Percentiles rank a stretch among this genome's conserved stretches.
These are phyloP conservation scores for Micromesistius poutassou DNA, from an alignment of 2,797 vertebrate genomes.

Conservation along the genomic window DNA sequence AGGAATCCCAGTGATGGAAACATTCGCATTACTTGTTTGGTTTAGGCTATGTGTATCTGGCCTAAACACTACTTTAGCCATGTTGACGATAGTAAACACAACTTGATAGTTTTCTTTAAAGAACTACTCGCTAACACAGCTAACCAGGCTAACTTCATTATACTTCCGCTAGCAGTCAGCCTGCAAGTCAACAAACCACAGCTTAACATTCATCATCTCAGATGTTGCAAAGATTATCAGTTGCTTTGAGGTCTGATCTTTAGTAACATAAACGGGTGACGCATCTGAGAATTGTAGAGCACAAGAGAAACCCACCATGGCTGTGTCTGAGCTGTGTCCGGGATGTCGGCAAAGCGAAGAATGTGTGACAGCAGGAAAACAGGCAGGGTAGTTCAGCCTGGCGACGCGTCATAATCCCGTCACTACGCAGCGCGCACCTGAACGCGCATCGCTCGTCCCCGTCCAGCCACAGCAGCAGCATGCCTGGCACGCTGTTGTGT, in stretches of 20 bases:
- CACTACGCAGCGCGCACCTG: slow-evolving; percentile 32
- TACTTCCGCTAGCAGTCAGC: slow-evolving; percentile 62
- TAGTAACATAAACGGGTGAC: too few relatives aligned
- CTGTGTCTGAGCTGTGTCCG: slow-evolving; percentile 55
- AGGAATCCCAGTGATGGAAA: slow-evolving; percentile 7
- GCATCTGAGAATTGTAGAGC: too few relatives aligned
- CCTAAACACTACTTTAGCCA: background rate
- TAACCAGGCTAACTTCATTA: slow-evolving; percentile 38
- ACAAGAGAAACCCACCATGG: slow-evolving; percentile 64
- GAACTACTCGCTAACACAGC: background rate
- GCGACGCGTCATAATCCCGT: slow-evolving; percentile 34
- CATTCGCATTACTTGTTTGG: background rate
- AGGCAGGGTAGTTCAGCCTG: slow-evolving; percentile 17
- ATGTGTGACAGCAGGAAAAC: slow-evolving; percentile 43
- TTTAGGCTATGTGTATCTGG: background rate
- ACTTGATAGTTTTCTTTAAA: background rate
- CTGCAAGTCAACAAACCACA: slow-evolving; percentile 4
- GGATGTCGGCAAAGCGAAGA: slow-evolving; percentile 48
- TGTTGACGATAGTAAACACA: background rate
- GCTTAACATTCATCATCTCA: background rate
- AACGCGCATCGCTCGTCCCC: background rate
- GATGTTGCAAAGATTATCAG: too few relatives aligned
- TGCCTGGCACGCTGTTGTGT: too few relatives aligned
- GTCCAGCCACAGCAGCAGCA: background rate
- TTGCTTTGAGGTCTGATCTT: too few relatives aligned